Conservation (phyloP, 1,140 invertebrate species). For the Glossosoma conforme region DNA sequence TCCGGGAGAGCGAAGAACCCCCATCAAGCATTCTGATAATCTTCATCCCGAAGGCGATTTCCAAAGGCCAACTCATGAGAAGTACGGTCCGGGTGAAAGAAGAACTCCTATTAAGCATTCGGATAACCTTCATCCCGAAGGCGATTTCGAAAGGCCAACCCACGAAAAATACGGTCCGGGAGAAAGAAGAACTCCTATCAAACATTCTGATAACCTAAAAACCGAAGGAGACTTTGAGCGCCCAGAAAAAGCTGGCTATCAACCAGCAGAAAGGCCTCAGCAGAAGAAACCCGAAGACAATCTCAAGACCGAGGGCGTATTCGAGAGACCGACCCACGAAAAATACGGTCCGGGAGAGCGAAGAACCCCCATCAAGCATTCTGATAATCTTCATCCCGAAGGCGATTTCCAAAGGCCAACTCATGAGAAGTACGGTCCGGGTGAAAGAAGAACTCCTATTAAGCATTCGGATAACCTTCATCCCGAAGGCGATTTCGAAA, state of each 20-base stretch:
- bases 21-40: slow-evolving; percentile 53
- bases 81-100: slow-evolving; percentile 45
- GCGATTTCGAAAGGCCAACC: slow-evolving; percentile 49
- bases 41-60: slow-evolving; percentile 56
- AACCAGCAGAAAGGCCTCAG: slow-evolving; percentile 43
- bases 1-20: slow-evolving; percentile 51
- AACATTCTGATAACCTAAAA: slow-evolving; percentile 54
- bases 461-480: slow-evolving; percentile 48
- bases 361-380: slow-evolving; percentile 45
- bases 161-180: slow-evolving; percentile 35
- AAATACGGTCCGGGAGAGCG: slow-evolving; percentile 43
- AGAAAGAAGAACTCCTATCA: slow-evolving; percentile 37
- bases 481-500: slow-evolving; percentile 52
- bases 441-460: slow-evolving; percentile 40
- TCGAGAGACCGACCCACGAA: slow-evolving; percentile 50
- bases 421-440: slow-evolving; percentile 40
- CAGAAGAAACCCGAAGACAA: slow-evolving; percentile 51
- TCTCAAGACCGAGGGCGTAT: slow-evolving; percentile 53
- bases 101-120: slow-evolving; percentile 40
- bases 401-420: slow-evolving; percentile 53
- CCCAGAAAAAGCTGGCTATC: slow-evolving; percentile 39
- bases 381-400: slow-evolving; percentile 58
- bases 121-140: slow-evolving; percentile 60
- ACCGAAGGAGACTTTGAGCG: slow-evolving; percentile 62
- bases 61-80: slow-evolving; percentile 41